phyloP scores from a whole-genome alignment of 2,888 invertebrate species.

The Acronicta leporina region DNA sequence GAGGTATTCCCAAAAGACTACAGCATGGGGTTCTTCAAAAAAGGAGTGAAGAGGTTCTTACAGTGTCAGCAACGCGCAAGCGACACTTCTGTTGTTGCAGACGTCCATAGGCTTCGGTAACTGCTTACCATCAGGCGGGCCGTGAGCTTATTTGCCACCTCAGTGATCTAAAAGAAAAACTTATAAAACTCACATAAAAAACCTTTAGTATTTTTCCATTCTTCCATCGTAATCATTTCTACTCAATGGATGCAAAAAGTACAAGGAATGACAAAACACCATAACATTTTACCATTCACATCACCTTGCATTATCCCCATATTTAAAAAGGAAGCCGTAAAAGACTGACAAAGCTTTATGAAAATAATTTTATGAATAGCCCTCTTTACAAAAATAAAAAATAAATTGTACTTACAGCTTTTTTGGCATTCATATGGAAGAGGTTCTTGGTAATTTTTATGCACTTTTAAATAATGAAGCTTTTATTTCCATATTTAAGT shows the following conservation, averaged over 20 bases:
- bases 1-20: too few species aligned
- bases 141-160: too few species aligned
- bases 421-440: constrained; percentile 33
- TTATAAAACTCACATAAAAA: too few species aligned
- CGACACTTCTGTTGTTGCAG: too few species aligned
- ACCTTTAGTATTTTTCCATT: too few species aligned
- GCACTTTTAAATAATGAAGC: constrained; percentile 28
- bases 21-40: too few species aligned
- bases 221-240: constrained; percentile 10
- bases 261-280: constrained; percentile 9
- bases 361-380: constrained; percentile 45
- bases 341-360: constrained; percentile 40
- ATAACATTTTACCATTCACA: constrained; percentile 31
- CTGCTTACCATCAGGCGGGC: too few species aligned
- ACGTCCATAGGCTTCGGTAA: too few species aligned
- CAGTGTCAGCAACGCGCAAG: too few species aligned
- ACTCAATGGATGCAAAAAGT: constrained; percentile 3
- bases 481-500: neutral
- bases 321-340: constrained; percentile 42
- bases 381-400: constrained; percentile 16
- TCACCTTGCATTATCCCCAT: constrained; percentile 37
- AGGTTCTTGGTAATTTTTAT: constrained; percentile 20
- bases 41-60: too few species aligned
- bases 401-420: constrained; percentile 14
- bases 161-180: too few species aligned